phyloP scores from a whole-genome alignment of 1,140 invertebrate genomes.

The Holcopasites calliopsidis region DNA sequence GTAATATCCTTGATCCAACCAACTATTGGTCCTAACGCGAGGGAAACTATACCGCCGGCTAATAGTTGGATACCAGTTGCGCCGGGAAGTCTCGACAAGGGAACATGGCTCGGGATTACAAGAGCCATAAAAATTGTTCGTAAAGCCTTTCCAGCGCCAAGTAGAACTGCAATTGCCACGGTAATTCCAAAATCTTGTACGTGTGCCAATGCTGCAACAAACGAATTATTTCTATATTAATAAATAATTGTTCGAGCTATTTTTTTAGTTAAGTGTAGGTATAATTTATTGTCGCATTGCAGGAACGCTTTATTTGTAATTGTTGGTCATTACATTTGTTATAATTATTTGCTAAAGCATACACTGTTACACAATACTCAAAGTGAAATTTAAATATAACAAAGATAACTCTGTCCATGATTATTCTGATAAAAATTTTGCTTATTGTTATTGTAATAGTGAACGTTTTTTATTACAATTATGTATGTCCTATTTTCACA shows the following conservation, averaged over 20 bases:
- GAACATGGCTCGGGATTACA: constrained; percentile 84
- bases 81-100: constrained; percentile 82
- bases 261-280: too few relatives aligned
- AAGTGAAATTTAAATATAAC: too few relatives aligned
- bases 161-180: constrained; percentile 80
- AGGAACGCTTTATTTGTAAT: too few relatives aligned
- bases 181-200: constrained; percentile 75
- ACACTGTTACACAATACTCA: too few relatives aligned
- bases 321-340: too few relatives aligned
- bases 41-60: constrained; percentile 81
- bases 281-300: not conserved
- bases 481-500: too few relatives aligned
- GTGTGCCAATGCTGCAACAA: constrained; percentile 78
- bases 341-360: too few relatives aligned
- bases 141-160: constrained; percentile 83
- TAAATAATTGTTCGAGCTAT: not conserved
- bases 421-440: too few relatives aligned
- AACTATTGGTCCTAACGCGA: constrained; percentile 80
- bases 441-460: too few relatives aligned
- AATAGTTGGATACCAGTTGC: constrained; percentile 83
- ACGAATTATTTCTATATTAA: too few relatives aligned
- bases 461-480: too few relatives aligned
- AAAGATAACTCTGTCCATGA: too few relatives aligned
- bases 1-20: constrained; percentile 82
- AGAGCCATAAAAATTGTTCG: constrained; percentile 85